These are phyloP conservation scores for Brachionus rubens DNA, from an alignment of 1,140 invertebrate genomes.

Conservation along the genomic window DNA sequence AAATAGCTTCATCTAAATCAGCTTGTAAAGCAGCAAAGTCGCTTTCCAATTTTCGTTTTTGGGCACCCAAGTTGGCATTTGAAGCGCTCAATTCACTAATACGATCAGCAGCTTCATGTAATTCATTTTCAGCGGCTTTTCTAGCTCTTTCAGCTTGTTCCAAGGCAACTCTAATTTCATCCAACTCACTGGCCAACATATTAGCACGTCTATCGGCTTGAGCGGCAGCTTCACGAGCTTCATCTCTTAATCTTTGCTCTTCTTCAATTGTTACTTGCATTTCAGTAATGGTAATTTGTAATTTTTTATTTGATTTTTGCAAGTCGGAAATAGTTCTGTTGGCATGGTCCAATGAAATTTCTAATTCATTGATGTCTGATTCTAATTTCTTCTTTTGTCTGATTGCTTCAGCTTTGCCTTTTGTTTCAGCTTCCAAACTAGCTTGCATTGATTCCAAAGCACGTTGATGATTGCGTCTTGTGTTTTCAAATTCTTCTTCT, in stretches of 20 bases:
- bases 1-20: constrained; percentile 53
- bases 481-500: constrained; percentile 99
- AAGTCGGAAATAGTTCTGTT: constrained; percentile 83
- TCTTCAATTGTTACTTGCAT: constrained; percentile 80
- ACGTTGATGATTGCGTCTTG: constrained; percentile 90
- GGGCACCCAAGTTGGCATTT: constrained; percentile 82
- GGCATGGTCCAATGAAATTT: constrained; percentile 83
- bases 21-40: constrained; percentile 92
- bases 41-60: constrained; percentile 96
- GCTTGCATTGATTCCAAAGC: constrained; percentile 99
- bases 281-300: constrained; percentile 75
- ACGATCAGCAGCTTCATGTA: constrained; percentile 92
- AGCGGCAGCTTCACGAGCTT: constrained; percentile 89
- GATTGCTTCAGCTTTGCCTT: constrained; percentile 96
- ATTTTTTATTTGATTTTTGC: constrained; percentile 96
- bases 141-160: constrained; percentile 90
- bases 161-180: constrained; percentile 87
- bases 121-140: constrained; percentile 90
- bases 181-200: constrained; percentile 87
- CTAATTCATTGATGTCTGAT: constrained; percentile 96
- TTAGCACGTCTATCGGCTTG: constrained; percentile 92
- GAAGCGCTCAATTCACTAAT: constrained; percentile 89
- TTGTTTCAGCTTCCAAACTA: constrained; percentile 94
- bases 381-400: constrained; percentile 97
- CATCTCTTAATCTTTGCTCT: constrained; percentile 91